These are phyloP conservation scores for Andricus curvator DNA, from an alignment of 2,888 invertebrate genomes.

Conservation along the genomic window DNA sequence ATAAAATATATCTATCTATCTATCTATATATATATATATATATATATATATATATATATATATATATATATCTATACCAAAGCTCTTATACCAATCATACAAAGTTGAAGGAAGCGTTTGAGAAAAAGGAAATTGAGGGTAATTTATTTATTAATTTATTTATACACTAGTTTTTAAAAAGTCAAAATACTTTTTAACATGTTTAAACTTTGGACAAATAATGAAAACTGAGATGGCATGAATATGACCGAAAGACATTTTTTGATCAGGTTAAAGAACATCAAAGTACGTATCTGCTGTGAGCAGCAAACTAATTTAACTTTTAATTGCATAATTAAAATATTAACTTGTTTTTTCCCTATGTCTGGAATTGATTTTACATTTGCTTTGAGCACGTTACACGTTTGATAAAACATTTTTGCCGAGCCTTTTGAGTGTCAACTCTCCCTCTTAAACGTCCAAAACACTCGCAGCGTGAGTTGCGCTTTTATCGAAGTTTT, in stretches of 20 bases:
- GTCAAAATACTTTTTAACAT: too few species aligned
- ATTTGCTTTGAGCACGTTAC: slow-evolving; percentile 34
- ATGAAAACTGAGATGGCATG: too few species aligned
- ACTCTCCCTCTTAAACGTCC: slow-evolving; percentile 22
- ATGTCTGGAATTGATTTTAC: slow-evolving; percentile 4
- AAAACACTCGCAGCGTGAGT: slow-evolving; percentile 19
- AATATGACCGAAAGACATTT: background rate
- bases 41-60: too few species aligned
- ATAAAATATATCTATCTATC: too few species aligned
- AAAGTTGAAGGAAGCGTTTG: too few species aligned
- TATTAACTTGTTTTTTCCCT: background rate
- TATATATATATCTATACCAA: too few species aligned
- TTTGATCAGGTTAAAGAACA: background rate
- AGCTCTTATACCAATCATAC: background rate
- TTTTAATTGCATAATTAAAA: background rate
- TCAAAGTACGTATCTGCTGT: background rate
- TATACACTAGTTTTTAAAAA: too few species aligned
- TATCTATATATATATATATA: too few species aligned
- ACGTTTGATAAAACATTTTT: slow-evolving; percentile 39
- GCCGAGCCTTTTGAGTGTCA: slow-evolving; percentile 23
- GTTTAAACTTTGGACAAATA: too few species aligned
- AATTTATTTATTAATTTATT: too few species aligned
- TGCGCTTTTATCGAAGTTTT: slow-evolving; percentile 18
- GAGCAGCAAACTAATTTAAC: background rate
- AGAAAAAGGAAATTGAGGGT: too few species aligned